Percentiles rank a stretch among this genome's conserved stretches.
Conservation (phyloP, 2,888 invertebrate species). For the Amiota minor region DNA sequence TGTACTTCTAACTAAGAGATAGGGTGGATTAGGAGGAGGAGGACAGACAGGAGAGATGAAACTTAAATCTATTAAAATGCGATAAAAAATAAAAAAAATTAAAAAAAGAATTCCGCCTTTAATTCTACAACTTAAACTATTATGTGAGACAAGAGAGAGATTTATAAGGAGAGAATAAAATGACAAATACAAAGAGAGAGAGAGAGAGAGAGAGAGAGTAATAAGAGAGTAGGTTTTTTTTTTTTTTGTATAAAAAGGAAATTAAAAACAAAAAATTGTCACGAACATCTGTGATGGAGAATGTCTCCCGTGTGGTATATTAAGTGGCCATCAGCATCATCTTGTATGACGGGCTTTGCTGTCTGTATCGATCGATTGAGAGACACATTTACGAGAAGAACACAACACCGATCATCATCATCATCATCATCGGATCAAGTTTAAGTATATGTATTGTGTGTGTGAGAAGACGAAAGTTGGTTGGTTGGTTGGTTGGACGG, state of each 20-base stretch:
- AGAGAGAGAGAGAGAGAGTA: neutral
- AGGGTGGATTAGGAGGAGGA: too few relatives aligned
- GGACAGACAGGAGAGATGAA: too few relatives aligned
- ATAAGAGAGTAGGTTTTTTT: neutral
- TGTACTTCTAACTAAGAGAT: too few relatives aligned
- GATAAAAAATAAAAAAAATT: too few relatives aligned
- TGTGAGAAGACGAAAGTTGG: constrained; percentile 36
- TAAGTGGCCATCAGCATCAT: constrained; percentile 99
- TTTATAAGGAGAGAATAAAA: neutral
- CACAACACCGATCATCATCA: neutral
- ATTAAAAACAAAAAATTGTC: constrained; percentile 78
- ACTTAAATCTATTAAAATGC: too few relatives aligned
- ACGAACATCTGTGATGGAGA: constrained; percentile 99
- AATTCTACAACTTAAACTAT: too few relatives aligned
- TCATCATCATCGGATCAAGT: constrained; percentile 23
- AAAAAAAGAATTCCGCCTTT: too few relatives aligned
- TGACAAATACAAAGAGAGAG: constrained; percentile 34
- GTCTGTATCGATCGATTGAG: constrained; percentile 62
- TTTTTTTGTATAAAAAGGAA: constrained; percentile 46
- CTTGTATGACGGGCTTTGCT: constrained; percentile 90
- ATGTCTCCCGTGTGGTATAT: constrained; percentile 99
- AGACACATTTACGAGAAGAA: neutral
- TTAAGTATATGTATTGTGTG: constrained; percentile 1
- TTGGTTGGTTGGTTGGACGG: constrained; percentile 25
- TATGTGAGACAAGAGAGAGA: too few relatives aligned